Evolutionary conservation across 2,797 vertebrate species (phyloP).

Genomic region (Amniataba percoides): DNA sequence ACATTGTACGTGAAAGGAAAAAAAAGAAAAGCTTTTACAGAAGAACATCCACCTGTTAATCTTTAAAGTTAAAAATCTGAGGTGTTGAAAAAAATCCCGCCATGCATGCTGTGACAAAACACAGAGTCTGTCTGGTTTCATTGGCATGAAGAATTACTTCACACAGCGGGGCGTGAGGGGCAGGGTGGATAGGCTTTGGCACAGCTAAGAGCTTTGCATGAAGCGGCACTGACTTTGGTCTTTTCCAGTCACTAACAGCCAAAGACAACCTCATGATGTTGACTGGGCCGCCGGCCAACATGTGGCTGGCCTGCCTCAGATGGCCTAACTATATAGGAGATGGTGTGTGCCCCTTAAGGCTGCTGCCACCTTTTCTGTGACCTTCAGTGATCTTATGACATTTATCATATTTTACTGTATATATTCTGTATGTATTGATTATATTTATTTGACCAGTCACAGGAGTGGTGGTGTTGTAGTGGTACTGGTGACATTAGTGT

Average conservation of each 20-base stretch:
- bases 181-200: constrained; percentile 74
- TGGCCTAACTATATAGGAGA: constrained; percentile 66
- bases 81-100: constrained; percentile 57
- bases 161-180: constrained; percentile 59
- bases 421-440: not conserved
- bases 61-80: constrained; percentile 41
- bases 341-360: constrained; percentile 45
- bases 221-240: constrained; percentile 76
- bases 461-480: not conserved
- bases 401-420: constrained; percentile 17
- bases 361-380: constrained; percentile 24
- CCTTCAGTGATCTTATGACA: too few species aligned
- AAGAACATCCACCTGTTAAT: constrained; percentile 64
- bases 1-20: constrained; percentile 20
- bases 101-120: constrained; percentile 72
- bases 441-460: not conserved
- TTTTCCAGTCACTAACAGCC: constrained; percentile 80
- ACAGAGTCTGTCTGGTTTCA: constrained; percentile 74
- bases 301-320: constrained; percentile 66
- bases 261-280: constrained; percentile 83
- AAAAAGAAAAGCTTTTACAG: constrained; percentile 27
- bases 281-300: constrained; percentile 78
- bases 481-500: not conserved
- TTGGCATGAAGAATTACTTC: constrained; percentile 70
- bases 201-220: constrained; percentile 61